Base-by-base conservation (phyloP, 1,140 invertebrate species). In the Drosophila arizonae region DNA sequence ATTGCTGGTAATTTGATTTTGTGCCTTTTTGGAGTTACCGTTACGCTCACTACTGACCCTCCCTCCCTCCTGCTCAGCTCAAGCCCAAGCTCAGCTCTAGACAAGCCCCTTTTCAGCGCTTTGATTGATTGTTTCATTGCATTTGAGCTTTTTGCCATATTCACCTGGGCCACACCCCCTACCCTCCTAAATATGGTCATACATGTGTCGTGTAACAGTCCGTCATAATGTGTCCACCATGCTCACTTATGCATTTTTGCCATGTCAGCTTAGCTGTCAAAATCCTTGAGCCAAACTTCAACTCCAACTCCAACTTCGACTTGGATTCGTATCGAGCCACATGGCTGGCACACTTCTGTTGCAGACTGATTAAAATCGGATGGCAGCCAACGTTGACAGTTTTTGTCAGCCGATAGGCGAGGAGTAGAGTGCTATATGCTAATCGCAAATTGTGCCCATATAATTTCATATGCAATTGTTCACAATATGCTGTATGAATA, bases 51-150 rank as follows among this genome's bases (percentile, higher is more conserved):
- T 26, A 45, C 43, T 24, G 21, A 0, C 3, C 8, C 43, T 45
- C 13, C 43, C 6, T 43, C 1, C 1, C 13, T 6, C n/a, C 5
- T 2, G 50, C 46, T 30, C 43, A 58, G 33, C 26, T 28, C 30
- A 28, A 46, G 30, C 55, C 52, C 46, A 30, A 46, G 30, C 55
- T 58, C 46, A 30, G 17, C 52, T 30, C 41, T 21, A n/a, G 82
- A 76, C 81, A 86, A 81, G 81, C 82, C 84, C 72, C 79, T 87
- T 77, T 85, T 84, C 74, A 81, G 71, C 76, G 65, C 60, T 77
- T 80, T 87, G 84, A 87, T 87, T 88, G 84, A 87, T 87, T 87
- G 79, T 87, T 87, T 87, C 84, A 87, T 87, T 84, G 84, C 84
- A 75, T 88, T 79, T 63, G 66, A 76, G 78, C 72, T 70, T 80